These are phyloP conservation scores for Urechis unicinctus DNA, from an alignment of 2,888 invertebrate species.

Conservation along the genomic window DNA sequence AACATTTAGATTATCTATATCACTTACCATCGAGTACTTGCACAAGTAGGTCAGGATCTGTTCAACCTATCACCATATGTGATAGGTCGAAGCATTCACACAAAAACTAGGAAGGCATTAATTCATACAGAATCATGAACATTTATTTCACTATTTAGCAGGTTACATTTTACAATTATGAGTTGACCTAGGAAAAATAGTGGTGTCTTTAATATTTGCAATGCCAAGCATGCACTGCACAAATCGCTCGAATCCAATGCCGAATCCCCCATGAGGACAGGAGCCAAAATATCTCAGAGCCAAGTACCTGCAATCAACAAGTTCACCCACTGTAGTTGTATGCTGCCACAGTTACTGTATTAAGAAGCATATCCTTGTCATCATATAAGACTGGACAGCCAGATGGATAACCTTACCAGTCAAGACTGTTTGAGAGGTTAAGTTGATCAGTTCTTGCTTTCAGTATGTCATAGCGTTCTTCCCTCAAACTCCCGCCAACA, in stretches of 20 bases:
- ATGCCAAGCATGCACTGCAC: slow-evolving; percentile 76
- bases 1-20: no score
- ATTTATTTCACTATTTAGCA: no score
- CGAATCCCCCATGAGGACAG: slow-evolving; percentile 88
- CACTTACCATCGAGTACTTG: no score
- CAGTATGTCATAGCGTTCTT: slow-evolving; percentile 60
- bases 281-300: slow-evolving; percentile 83
- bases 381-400: neutral
- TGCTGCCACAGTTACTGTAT: no score
- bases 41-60: no score
- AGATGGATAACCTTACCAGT: slow-evolving; percentile 27
- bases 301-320: slow-evolving; percentile 65
- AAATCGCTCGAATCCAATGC: slow-evolving; percentile 89
- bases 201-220: slow-evolving; percentile 83
- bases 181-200: slow-evolving; percentile 76
- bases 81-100: no score
- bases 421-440: slow-evolving; percentile 22
- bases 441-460: slow-evolving; percentile 23
- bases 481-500: slow-evolving; percentile 90
- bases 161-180: slow-evolving; percentile 17
- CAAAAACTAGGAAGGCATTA: no score
- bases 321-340: no score
- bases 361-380: no score
- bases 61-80: no score
- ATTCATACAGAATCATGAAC: no score